Conservation (phyloP, 2,113 vertebrate species). For the Cercopithecus mona region DNA sequence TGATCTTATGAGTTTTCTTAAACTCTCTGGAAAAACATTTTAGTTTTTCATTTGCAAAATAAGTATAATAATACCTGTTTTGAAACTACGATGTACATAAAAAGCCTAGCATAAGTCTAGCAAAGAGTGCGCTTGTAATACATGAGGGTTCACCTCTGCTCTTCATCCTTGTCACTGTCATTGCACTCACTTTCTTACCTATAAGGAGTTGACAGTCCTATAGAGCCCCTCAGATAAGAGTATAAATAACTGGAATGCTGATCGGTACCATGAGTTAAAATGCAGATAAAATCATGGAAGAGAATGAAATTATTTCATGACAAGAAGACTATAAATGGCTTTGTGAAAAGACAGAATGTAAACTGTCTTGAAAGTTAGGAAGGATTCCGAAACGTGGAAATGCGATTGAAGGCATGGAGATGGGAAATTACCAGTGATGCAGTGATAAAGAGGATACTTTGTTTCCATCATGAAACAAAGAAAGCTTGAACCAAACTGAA, state of each 20-base stretch:
- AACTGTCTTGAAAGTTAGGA: not conserved
- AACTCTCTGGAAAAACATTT: not conserved
- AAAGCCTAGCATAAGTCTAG: not conserved
- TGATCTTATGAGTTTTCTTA: not conserved
- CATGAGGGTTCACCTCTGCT: rapidly evolving
- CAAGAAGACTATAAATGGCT: not conserved
- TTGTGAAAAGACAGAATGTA: not conserved
- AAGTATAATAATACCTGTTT: not conserved
- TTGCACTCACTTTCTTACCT: not conserved
- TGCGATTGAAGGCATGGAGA: rapidly evolving
- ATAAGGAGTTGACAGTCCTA: not conserved
- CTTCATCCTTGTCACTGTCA: not conserved
- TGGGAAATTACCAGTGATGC: rapidly evolving
- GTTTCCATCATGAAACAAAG: not conserved
- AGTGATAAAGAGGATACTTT: too few relatives aligned
- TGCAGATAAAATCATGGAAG: not conserved
- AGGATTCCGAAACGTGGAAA: not conserved
- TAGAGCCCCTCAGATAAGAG: not conserved
- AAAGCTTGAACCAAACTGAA: not conserved
- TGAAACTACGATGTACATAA: not conserved
- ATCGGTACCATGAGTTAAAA: not conserved
- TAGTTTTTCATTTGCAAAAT: not conserved
- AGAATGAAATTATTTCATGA: not conserved
- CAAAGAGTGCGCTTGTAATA: not conserved
- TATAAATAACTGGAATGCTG: too few relatives aligned